Conservation (phyloP, 1,140 invertebrate genomes). For the Anastatus disparis region DNA sequence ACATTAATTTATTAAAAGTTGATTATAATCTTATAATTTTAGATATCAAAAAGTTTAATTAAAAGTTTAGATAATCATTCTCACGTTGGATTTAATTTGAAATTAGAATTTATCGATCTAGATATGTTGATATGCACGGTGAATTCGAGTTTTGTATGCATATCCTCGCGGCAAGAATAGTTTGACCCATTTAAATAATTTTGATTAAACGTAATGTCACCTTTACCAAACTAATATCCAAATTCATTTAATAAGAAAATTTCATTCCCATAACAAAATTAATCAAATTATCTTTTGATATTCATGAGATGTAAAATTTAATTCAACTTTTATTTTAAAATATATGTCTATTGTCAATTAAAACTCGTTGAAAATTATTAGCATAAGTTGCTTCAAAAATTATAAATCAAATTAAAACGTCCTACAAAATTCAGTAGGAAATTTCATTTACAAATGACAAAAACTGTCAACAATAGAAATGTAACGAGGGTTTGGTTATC, state of each 20-base stretch:
- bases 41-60: background rate
- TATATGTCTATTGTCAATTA: too few species aligned
- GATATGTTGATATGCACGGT: background rate
- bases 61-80: background rate
- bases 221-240: background rate
- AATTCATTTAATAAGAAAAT: background rate
- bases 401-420: too few species aligned
- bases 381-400: too few species aligned
- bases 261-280: background rate
- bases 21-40: background rate
- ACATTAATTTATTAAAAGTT: slow-evolving; percentile 11
- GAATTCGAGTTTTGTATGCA: background rate
- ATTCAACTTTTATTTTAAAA: too few species aligned
- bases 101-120: slow-evolving; percentile 5
- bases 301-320: too few species aligned
- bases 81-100: background rate
- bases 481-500: background rate
- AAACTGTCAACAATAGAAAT: background rate
- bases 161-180: background rate
- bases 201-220: background rate
- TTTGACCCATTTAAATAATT: slow-evolving; percentile 16
- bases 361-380: too few species aligned
- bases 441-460: too few species aligned
- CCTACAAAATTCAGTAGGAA: too few species aligned
- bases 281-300: background rate